Evolutionary conservation across 2,888 invertebrate genomes (phyloP).

Genomic region (Synergus laeviventris): DNA sequence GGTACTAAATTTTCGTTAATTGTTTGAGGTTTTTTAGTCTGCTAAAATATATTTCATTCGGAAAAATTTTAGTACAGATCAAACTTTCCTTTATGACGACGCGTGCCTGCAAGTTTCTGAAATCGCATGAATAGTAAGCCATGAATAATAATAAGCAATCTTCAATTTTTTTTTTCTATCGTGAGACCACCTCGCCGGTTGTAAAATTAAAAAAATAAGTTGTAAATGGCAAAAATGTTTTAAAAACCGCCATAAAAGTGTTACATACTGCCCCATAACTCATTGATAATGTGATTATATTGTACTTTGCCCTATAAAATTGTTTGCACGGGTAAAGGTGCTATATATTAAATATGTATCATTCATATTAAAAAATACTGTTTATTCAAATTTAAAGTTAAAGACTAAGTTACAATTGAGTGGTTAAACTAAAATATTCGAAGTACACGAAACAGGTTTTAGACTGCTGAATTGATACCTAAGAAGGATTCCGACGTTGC

Average conservation of each 20-base stretch:
- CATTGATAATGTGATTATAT: not conserved
- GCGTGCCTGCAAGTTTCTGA: not conserved
- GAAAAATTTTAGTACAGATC: not conserved
- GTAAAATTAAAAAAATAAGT: not conserved
- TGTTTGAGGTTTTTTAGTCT: too few relatives aligned
- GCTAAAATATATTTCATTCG: not conserved
- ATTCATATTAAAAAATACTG: too few relatives aligned
- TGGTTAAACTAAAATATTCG: too few relatives aligned
- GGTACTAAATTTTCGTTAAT: too few relatives aligned
- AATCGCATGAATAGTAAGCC: too few relatives aligned
- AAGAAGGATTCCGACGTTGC: too few relatives aligned
- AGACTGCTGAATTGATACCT: too few relatives aligned
- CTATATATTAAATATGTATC: not conserved
- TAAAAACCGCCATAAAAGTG: not conserved
- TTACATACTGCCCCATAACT: not conserved
- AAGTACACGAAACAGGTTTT: not conserved
- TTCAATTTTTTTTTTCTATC: conserved; percentile 20
- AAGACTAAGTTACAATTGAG: too few relatives aligned
- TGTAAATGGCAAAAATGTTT: not conserved
- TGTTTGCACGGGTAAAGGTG: not conserved
- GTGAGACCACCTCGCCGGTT: not conserved
- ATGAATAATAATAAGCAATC: conserved; percentile 25
- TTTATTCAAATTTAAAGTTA: too few relatives aligned
- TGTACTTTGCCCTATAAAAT: too few relatives aligned
- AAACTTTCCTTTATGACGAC: not conserved